phyloP scores from a whole-genome alignment of 2,888 invertebrate species.

The Caenorhabditis virilis region DNA sequence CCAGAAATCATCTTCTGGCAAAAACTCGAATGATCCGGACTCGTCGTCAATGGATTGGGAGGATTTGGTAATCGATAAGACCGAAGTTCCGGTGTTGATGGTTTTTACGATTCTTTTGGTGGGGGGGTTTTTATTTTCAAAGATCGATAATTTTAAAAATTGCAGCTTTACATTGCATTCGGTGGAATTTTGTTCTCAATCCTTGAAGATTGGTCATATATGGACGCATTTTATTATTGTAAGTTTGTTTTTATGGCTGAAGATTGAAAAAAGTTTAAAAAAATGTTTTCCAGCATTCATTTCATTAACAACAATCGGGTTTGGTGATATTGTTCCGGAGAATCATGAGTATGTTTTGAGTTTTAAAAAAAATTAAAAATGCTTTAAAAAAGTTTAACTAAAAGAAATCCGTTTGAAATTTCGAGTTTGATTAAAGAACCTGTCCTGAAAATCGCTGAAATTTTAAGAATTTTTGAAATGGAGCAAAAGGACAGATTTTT shows the following conservation, averaged over 20 bases:
- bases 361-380: conserved; percentile 4
- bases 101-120: conserved; percentile 69
- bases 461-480: too few species aligned
- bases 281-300: conserved; percentile 60
- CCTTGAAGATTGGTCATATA: conserved; percentile 71
- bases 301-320: conserved; percentile 68
- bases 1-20: conserved; percentile 13
- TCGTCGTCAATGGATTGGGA: conserved; percentile 45
- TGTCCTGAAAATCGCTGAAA: too few species aligned
- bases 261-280: not conserved
- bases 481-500: too few species aligned
- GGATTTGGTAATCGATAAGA: conserved; percentile 53
- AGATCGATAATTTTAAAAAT: conserved; percentile 4
- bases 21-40: conserved; percentile 5
- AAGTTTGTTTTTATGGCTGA: too few species aligned
- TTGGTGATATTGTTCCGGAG: conserved; percentile 67
- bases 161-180: conserved; percentile 69
- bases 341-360: conserved; percentile 61
- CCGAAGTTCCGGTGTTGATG: conserved; percentile 67
- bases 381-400: not conserved
- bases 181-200: conserved; percentile 70
- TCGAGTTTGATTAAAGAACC: too few species aligned
- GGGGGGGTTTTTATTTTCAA: conserved; percentile 1
- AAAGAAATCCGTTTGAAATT: too few species aligned
- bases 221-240: conserved; percentile 73